Base-by-base conservation (phyloP, 2,113 vertebrate genomes). In the Alces alces region DNA sequence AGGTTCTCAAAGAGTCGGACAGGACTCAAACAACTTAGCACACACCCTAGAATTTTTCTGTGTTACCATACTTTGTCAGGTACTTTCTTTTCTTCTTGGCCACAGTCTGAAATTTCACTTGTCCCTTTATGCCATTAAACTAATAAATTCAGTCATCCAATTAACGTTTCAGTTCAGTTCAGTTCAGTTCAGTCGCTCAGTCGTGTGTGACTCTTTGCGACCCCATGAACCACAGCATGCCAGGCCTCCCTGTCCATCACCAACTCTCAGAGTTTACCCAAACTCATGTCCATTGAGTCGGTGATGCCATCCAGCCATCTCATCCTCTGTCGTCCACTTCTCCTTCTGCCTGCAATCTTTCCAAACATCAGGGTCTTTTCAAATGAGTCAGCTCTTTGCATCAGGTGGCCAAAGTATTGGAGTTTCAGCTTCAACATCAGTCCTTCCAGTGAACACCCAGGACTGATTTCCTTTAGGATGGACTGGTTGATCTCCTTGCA, bases 101-200 rank as follows among this genome's bases (percentile, higher is more conserved):
- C 30, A 70, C 25, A 33, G 19, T 47, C 30, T 89, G 76, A 76
- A 78, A 50, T 30, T 95, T 90, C 43, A 85, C 7, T 95, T 76
- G 9, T n/a, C 23, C 15, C n/a, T 64, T 92, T 92, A 13, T 66
- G 12, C 58, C 12, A 4, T 73, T 76, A 52, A 84, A 50, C 13
- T 50, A 78, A 60, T 86, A n/a, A 43, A 66, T 57, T 82, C 15
- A 57, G 36, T 47, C 30, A 89, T 83, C 60, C 61, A 60, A 8
- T 54, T 52, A 52, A 61, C 39, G 14, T 60, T 64, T 64, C 61
- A 64, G 3, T 64, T 64, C 7, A 64, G 60, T 64, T 64, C 61
- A 64, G 3, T 64, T 64, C 7, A 64, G 60, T 66, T 33, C 30
- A 64, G 30, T 64, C 4, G 0, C 3, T 66, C 64, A 66, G 64